Evolutionary conservation across 1,140 invertebrate species (phyloP).

Genomic region (Drosophila sulfurigaster): DNA sequence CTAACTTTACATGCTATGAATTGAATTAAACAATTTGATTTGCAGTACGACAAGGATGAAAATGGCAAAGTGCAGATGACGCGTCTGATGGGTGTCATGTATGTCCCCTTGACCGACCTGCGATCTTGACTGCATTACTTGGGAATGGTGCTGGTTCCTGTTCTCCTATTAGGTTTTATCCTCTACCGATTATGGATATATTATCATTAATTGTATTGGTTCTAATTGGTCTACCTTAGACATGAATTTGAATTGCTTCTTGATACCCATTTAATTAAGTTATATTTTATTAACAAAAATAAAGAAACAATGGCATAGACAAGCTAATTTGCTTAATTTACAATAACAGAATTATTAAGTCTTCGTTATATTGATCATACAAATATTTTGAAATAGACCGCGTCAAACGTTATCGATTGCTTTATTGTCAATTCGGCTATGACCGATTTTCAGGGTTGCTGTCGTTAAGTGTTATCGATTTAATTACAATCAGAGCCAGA

Average conservation of each 20-base stretch:
- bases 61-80: conserved; percentile 93
- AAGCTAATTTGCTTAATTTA: not conserved
- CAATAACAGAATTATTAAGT: not conserved
- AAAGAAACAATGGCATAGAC: not conserved
- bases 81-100: conserved; percentile 97
- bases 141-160: conserved; percentile 31
- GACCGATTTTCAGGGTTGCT: not conserved
- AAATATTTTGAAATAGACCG: too few species aligned
- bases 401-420: not conserved
- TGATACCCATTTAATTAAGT: conserved; percentile 35
- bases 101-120: conserved; percentile 96
- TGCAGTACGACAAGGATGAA: conserved; percentile 93
- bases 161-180: conserved; percentile 47
- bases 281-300: not conserved
- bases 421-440: not conserved
- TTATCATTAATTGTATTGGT: conserved; percentile 39
- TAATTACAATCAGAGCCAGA: not conserved
- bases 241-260: conserved; percentile 28
- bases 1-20: not conserved
- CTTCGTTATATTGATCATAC: too few species aligned
- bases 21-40: not conserved
- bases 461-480: not conserved
- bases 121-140: conserved; percentile 66
- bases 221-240: not conserved
- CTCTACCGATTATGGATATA: conserved; percentile 48